These are phyloP conservation scores for Philotrypesis tridentata DNA, from an alignment of 1,140 invertebrate genomes.

Conservation along the genomic window DNA sequence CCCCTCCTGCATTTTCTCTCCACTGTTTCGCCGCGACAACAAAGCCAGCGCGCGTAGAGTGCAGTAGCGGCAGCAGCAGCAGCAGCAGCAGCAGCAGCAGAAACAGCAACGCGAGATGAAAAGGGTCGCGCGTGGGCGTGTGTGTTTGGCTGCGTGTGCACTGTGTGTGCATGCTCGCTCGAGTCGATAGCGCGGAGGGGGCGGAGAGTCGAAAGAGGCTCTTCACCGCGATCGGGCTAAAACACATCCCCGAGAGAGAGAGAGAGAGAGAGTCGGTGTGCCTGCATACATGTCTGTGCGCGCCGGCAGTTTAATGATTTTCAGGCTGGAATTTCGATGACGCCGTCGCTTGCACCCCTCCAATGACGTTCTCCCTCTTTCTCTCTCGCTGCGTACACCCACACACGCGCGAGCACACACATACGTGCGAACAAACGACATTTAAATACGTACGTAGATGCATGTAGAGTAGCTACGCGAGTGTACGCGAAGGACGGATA, in stretches of 20 bases:
- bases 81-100: not conserved
- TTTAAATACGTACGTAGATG: conserved; percentile 39
- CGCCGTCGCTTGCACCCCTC: conserved; percentile 43
- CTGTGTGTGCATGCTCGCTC: conserved; percentile 12
- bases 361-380: not conserved
- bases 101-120: conserved; percentile 24
- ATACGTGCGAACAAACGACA: not conserved
- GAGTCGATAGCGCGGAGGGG: conserved; percentile 50
- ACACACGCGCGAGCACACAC: not conserved
- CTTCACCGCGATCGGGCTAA: conserved; percentile 17
- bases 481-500: not conserved
- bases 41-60: not conserved
- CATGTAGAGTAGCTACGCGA: not conserved
- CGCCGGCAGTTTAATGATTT: conserved; percentile 69
- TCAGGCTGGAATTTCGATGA: conserved; percentile 71
- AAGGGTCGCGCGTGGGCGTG: conserved; percentile 31
- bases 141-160: not conserved
- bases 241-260: conserved; percentile 14
- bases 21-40: conserved; percentile 35
- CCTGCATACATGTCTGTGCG: conserved; percentile 67
- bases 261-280: conserved; percentile 53
- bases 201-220: conserved; percentile 52
- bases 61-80: not conserved
- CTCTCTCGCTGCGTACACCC: no score
- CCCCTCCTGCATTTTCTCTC: not conserved